Conservation (phyloP, 2,888 invertebrate species). For the Sminthurides aquaticus region DNA sequence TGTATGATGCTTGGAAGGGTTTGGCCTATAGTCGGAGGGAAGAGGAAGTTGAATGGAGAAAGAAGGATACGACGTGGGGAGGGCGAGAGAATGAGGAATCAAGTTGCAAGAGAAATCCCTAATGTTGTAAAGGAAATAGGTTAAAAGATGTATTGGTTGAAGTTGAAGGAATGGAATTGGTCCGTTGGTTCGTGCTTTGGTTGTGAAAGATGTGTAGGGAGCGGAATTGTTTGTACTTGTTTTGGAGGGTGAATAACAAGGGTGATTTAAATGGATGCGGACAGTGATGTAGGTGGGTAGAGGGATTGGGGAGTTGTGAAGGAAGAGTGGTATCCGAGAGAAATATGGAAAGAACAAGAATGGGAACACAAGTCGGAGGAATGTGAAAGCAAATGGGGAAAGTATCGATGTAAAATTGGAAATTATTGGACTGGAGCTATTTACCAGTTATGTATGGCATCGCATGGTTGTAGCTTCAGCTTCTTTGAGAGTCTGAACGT, state of each 20-base stretch:
- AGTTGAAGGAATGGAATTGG: not conserved
- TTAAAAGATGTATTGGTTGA: too few relatives aligned
- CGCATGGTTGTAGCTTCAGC: too few relatives aligned
- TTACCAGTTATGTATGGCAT: too few relatives aligned
- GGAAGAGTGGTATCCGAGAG: not conserved
- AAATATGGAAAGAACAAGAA: not conserved
- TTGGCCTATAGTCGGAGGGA: too few relatives aligned
- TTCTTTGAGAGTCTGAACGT: too few relatives aligned
- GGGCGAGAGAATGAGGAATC: too few relatives aligned
- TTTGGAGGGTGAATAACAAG: not conserved
- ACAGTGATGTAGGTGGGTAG: not conserved
- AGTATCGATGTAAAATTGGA: too few relatives aligned
- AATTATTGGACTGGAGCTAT: not conserved
- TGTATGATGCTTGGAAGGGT: too few relatives aligned
- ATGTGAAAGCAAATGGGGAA: not conserved
- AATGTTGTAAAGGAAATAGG: too few relatives aligned
- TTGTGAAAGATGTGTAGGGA: not conserved
- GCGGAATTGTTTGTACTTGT: not conserved
- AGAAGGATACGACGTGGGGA: too few relatives aligned
- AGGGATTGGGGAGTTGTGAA: not conserved
- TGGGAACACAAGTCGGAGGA: not conserved
- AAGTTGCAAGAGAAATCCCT: too few relatives aligned
- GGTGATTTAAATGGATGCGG: not conserved
- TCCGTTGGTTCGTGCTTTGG: not conserved
- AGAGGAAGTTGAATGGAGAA: too few relatives aligned